phyloP scores from a whole-genome alignment of 2,113 vertebrate species.

The Dasyornis broadbenti region DNA sequence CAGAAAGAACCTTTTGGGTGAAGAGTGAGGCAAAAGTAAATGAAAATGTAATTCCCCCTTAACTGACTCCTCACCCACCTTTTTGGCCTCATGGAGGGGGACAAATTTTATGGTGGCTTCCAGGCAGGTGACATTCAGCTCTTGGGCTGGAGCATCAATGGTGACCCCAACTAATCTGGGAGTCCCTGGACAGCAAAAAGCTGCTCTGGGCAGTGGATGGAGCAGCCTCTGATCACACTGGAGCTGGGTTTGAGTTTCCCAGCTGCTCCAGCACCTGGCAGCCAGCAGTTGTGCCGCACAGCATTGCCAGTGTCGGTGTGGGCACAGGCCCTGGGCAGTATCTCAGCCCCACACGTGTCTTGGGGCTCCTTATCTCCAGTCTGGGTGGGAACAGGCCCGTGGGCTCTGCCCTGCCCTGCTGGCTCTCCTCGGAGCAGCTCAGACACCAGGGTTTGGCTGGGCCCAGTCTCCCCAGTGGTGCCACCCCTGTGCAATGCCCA shows the following conservation, averaged over 20 bases:
- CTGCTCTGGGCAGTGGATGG: neutral
- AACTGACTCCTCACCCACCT: neutral
- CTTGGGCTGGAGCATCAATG: neutral
- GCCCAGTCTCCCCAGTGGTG: neutral
- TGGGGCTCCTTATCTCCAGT: neutral
- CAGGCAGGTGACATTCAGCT: neutral
- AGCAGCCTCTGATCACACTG: neutral
- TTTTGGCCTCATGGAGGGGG: neutral
- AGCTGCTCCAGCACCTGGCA: too few relatives aligned
- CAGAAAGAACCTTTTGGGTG: neutral
- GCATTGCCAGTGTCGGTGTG: neutral
- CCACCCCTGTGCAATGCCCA: rapidly evolving
- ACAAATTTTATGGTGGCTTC: neutral
- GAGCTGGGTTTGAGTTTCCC: neutral
- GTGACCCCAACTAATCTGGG: neutral
- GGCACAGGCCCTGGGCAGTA: neutral
- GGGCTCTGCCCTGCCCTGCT: neutral
- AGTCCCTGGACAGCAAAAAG: neutral
- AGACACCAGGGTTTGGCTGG: too few relatives aligned
- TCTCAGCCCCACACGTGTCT: rapidly evolving
- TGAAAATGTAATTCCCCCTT: neutral
- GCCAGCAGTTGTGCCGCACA: neutral
- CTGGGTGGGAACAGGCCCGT: neutral
- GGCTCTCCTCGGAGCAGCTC: neutral
- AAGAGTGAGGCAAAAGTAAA: neutral